Evolutionary conservation across 2,797 vertebrate species (phyloP), one percentile per base, ranked within the genome.

Genomic region (Etheostoma nigrum): DNA sequence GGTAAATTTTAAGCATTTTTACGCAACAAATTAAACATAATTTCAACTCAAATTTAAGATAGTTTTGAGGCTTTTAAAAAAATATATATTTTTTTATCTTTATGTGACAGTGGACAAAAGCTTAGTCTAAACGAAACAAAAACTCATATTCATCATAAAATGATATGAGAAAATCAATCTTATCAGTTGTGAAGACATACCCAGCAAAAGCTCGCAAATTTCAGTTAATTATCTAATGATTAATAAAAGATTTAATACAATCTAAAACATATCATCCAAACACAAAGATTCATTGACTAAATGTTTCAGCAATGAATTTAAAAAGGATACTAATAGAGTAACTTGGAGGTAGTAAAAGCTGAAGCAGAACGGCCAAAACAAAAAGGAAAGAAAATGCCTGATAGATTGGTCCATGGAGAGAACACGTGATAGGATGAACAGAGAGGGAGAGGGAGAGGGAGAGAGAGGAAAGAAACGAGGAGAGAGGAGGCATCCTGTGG

Each of bases 401-500:
- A 90, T 83, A 79, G 88, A 92, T 90, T 82, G 88, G 85, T 82
- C 91, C 86, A n/a, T 47, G 69, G 90, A 91, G 89, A 87, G 75
- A 88, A 87, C 86, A 90, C 87, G 89, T 86, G 91, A 92, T 90
- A 89, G 88, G 86, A 92, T 81, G 89, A 88, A 91, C 81, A 89
- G 88, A 89, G 88, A 45, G 75, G 74, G 83, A 83, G 77, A 88
- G 79, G 78, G 84, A 82, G 36, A 40, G 36, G 3, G 36, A 40
- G 36, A 40, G 83, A 75, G 36, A 78, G 84, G 42, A 82, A 83
- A 65, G 82, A 75, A 79, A 86, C 87, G 81, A 87, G 81, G 81
- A 82, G 84, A 86, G 87, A 85, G 74, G 82, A 90, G 88, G 92
- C 84, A 89, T 93, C 92, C 91, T 92, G 91, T 88, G 84, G 91